A percentile compares a stretch with the other conserved stretches of the same genome.
These are phyloP conservation scores for Sinocyclocheilus rhinocerous DNA, from an alignment of 2,113 vertebrate genomes.

Conservation along the genomic window DNA sequence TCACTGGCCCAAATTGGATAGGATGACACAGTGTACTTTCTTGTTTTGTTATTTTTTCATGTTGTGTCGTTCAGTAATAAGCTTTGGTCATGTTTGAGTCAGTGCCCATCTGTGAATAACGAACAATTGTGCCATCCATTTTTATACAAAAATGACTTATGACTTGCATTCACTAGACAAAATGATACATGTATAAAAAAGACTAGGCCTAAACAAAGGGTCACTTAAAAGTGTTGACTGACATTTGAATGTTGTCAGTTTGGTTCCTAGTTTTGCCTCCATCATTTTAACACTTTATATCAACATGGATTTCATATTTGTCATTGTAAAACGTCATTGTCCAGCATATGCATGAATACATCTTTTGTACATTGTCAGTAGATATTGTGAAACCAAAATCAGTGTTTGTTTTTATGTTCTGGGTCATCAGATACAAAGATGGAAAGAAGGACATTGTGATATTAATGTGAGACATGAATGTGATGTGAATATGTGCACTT, in stretches of 20 bases:
- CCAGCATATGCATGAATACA: background rate
- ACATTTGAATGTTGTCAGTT: background rate
- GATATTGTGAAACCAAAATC: background rate
- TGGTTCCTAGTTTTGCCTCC: background rate
- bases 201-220: background rate
- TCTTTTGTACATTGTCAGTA: background rate
- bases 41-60: background rate
- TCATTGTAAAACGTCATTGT: background rate
- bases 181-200: background rate
- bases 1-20: background rate
- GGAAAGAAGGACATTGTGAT: background rate
- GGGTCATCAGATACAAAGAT: background rate
- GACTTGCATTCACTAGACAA: too few species aligned
- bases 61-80: background rate
- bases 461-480: background rate
- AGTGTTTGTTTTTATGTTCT: background rate
- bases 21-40: background rate
- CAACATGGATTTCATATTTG: background rate
- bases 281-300: background rate
- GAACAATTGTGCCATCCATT: background rate
- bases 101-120: background rate
- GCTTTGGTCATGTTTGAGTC: conserved; percentile 15
- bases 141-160: background rate
- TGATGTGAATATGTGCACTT: background rate
- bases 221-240: background rate